A percentile compares a stretch with the other conserved stretches of the same genome.
Conservation (phyloP, 64 coral and sea anemone genomes). For the Anthopleura sola region DNA sequence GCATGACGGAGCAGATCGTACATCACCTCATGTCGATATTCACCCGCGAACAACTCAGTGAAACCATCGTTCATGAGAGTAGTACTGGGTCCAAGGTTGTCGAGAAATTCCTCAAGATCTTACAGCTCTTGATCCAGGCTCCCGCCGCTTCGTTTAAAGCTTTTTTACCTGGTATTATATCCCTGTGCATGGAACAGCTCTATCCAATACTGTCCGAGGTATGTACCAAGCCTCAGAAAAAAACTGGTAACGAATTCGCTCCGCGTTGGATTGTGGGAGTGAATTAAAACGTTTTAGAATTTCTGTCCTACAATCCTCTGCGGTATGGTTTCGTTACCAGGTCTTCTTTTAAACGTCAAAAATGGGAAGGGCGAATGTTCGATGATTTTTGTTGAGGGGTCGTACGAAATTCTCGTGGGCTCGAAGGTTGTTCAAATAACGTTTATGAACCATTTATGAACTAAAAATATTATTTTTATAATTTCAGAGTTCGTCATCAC, state of each 20-base stretch:
- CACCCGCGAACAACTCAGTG: constrained; percentile 64
- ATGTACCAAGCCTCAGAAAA: constrained; percentile 3
- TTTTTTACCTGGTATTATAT: constrained; percentile 90
- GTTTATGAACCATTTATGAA: no score
- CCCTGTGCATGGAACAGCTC: constrained; percentile 87
- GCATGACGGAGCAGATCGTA: constrained; percentile 91
- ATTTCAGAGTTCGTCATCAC: constrained; percentile 69
- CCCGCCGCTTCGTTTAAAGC: constrained; percentile 84
- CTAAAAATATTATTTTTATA: not conserved
- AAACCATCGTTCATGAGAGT: constrained; percentile 85
- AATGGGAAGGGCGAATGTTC: no score
- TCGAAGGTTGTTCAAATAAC: no score
- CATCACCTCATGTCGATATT: constrained; percentile 81
- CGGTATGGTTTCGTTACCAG: not conserved
- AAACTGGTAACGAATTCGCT: not conserved
- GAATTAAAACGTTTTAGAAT: not conserved
- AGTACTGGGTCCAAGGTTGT: constrained; percentile 76
- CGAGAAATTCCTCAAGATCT: constrained; percentile 82
- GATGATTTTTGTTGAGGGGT: no score
- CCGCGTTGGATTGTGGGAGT: no score
- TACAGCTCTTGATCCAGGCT: constrained; percentile 87
- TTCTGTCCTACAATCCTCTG: not conserved
- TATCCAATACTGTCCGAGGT: constrained; percentile 88
- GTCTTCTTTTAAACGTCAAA: not conserved
- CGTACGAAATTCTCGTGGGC: not conserved